Conservation (phyloP, 2,797 vertebrate genomes). For the Ciconia nigra region DNA sequence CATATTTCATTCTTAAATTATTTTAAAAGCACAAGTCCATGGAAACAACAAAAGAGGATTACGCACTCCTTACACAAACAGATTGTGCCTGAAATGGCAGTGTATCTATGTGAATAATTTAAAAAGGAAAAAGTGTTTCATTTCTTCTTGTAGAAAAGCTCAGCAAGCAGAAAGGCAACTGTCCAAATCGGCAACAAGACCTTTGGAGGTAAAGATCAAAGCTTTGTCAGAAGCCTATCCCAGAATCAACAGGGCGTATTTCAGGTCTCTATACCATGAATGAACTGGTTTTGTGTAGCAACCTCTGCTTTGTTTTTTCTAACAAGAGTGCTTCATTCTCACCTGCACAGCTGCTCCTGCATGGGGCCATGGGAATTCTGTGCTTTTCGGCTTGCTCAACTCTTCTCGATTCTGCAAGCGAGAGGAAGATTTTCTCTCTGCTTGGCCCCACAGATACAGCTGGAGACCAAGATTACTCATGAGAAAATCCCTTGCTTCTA, state of each 20-base stretch:
- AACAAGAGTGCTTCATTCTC: not conserved
- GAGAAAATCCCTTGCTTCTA: not conserved
- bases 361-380: not conserved
- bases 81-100: not conserved
- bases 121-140: not conserved
- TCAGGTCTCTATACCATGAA: not conserved
- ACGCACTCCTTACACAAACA: not conserved
- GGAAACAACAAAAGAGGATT: not conserved
- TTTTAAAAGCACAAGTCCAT: not conserved
- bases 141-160: not conserved
- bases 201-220: not conserved
- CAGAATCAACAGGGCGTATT: not conserved
- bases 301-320: not conserved
- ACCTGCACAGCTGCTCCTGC: not conserved
- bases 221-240: not conserved
- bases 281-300: not conserved
- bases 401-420: fast-evolving
- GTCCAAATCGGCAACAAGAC: not conserved
- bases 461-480: not conserved
- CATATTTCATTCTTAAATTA: conserved; percentile 20
- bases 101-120: not conserved
- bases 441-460: not conserved
- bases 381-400: fast-evolving
- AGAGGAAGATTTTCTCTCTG: not conserved
- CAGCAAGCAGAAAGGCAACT: not conserved